Base-by-base conservation (phyloP, 1,140 invertebrate genomes). In the Drosophila navojoa region DNA sequence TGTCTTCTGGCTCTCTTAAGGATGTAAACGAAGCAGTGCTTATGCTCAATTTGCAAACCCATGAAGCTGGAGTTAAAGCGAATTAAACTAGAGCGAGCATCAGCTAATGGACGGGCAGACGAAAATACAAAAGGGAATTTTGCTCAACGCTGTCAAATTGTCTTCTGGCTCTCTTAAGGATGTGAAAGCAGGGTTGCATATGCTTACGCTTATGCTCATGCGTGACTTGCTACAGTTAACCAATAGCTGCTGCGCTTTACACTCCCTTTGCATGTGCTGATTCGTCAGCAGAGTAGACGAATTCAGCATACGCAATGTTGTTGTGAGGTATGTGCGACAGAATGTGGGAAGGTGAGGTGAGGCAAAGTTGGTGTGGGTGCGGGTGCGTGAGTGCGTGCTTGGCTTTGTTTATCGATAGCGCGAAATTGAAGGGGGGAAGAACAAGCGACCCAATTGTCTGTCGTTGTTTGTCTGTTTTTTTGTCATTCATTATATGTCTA, bases 381-480 rank as follows among this genome's bases (percentile, higher is more conserved):
- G 4, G 19, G 19, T 63, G 50, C 15, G 66, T 61, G 32, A 32
- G 50, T 63, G 50, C 42, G 66, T 61, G 32, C 47, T 35, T 47
- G 15, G 32, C 32, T 72, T 54, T 68, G 29, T 22, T 50, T 50
- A 72, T 61, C 57, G 61, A 66, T 76, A 76, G 62, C 57, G 40
- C 25, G 27, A 49, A 25, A 38, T 15, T 10, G 13, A 15, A 45
- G 13, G 19, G 40, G 6, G 13, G 29, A 15, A 42, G 35, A 60
- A 77, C 77, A 79, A 66, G 64, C 77, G 76, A 74, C 64, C 60
- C 75, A 79, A 74, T 74, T 79, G 60, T 60, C 32, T 69, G 32
- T 59, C 42, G 32, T 16, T 45, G 29, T 45, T 47, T 40, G 45
- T 54, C 35, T 38, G 35, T 38, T 38, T 38, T 38, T 25, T 76